Evolutionary conservation across 1,140 invertebrate species (phyloP).

Genomic region (Wasmannia auropunctata): DNA sequence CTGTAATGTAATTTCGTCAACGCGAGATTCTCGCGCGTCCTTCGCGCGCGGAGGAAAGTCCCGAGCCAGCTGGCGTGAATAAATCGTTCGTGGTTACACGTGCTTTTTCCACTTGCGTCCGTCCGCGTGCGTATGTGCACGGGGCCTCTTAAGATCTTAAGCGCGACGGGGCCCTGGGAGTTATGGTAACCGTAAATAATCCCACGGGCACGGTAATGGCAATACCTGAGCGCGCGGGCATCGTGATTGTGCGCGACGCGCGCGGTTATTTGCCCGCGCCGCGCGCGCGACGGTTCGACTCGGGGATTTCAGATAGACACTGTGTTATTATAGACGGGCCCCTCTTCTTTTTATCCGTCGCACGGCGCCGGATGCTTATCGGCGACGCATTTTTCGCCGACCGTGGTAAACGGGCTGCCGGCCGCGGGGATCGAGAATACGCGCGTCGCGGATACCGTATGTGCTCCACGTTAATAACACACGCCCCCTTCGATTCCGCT

Average conservation of each 20-base stretch:
- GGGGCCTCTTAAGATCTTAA: constrained; percentile 74
- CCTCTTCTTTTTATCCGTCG: constrained; percentile 14
- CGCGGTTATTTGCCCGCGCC: constrained; percentile 66
- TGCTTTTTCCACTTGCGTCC: constrained; percentile 14
- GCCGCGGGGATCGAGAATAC: constrained; percentile 31
- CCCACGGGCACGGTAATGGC: constrained; percentile 77
- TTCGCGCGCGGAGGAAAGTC: neutral
- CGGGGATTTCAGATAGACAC: constrained; percentile 58
- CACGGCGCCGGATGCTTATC: constrained; percentile 51
- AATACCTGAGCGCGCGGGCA: constrained; percentile 67
- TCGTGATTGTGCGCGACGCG: constrained; percentile 74
- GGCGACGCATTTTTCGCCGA: constrained; percentile 38
- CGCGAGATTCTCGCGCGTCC: neutral
- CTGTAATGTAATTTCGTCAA: constrained; percentile 29
- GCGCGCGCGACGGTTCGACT: constrained; percentile 61
- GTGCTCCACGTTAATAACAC: constrained; percentile 36
- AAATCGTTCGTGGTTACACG: constrained; percentile 40
- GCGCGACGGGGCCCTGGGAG: constrained; percentile 75
- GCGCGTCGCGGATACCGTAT: constrained; percentile 41
- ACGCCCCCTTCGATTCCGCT: constrained; percentile 24
- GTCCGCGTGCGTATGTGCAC: constrained; percentile 1
- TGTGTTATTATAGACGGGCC: constrained; percentile 55
- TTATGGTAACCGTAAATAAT: constrained; percentile 84
- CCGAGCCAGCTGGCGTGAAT: neutral
- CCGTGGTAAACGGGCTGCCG: constrained; percentile 34